phyloP scores from a whole-genome alignment of 2,797 vertebrate species.

The Dendrocincla tyrannina region DNA sequence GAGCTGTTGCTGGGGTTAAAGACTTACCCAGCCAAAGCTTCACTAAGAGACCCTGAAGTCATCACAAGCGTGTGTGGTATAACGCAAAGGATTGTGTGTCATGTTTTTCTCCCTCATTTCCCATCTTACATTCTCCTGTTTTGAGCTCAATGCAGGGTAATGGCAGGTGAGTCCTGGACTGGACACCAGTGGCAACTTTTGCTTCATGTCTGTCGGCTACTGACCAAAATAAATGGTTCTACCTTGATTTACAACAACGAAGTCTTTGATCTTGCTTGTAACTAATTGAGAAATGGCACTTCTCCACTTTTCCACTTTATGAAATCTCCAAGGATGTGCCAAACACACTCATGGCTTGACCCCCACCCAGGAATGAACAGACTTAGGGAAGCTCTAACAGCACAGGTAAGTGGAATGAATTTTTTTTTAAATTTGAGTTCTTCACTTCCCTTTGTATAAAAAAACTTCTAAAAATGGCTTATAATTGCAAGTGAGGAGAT shows the following conservation, averaged over 20 bases:
- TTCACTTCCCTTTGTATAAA: not conserved
- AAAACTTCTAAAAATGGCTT: not conserved
- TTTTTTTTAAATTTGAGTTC: not conserved
- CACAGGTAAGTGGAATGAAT: not conserved
- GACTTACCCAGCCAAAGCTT: not conserved
- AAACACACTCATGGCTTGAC: not conserved
- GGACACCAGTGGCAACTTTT: not conserved
- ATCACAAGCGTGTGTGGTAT: not conserved
- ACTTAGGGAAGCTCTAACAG: not conserved
- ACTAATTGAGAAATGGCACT: not conserved
- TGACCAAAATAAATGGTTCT: not conserved
- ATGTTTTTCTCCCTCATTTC: not conserved
- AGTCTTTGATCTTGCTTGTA: not conserved
- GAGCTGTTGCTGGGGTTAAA: not conserved
- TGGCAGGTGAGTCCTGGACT: not conserved
- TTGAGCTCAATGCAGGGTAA: not conserved
- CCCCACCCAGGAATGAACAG: not conserved
- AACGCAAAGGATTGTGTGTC: not conserved
- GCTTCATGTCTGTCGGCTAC: not conserved
- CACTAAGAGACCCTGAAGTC: not conserved
- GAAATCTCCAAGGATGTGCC: not conserved
- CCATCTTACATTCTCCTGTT: not conserved
- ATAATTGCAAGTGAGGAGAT: not conserved
- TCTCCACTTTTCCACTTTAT: not conserved
- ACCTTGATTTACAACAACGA: not conserved